Evolutionary conservation across 2,888 invertebrate species (phyloP).

Genomic region (Microctonus aethiopoides): DNA sequence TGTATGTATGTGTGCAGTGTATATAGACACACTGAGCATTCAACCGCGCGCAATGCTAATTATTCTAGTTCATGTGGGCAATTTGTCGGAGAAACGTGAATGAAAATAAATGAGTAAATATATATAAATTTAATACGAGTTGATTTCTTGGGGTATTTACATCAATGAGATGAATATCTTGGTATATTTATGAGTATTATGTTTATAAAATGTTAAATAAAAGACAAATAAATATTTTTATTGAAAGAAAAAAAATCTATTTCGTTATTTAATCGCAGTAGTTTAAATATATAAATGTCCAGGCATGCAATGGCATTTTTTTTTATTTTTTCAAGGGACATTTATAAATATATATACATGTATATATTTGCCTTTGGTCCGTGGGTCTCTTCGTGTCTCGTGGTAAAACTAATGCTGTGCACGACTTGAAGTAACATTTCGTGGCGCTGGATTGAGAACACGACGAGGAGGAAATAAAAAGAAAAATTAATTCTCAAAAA

Average conservation of each 20-base stretch:
- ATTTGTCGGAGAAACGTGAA: slow-evolving; percentile 58
- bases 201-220: not conserved
- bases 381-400: not conserved
- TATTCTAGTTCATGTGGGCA: slow-evolving; percentile 64
- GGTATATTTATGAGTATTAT: not conserved
- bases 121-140: slow-evolving; percentile 56
- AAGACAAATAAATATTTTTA: not conserved
- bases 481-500: slow-evolving; percentile 2
- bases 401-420: slow-evolving; percentile 11
- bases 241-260: not conserved
- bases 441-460: slow-evolving; percentile 7
- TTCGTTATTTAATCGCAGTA: not conserved
- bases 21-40: slow-evolving; percentile 22
- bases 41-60: slow-evolving; percentile 57
- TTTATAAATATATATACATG: not conserved
- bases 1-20: not conserved
- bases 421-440: slow-evolving; percentile 13
- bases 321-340: not conserved
- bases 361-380: not conserved
- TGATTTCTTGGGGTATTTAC: slow-evolving; percentile 60
- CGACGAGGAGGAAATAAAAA: not conserved
- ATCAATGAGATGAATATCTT: slow-evolving; percentile 56
- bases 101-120: slow-evolving; percentile 35
- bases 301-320: slow-evolving; percentile 14
- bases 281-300: not conserved